These are phyloP conservation scores for Lindbergichthys nudifrons DNA, from an alignment of 2,797 vertebrate species.

Conservation along the genomic window DNA sequence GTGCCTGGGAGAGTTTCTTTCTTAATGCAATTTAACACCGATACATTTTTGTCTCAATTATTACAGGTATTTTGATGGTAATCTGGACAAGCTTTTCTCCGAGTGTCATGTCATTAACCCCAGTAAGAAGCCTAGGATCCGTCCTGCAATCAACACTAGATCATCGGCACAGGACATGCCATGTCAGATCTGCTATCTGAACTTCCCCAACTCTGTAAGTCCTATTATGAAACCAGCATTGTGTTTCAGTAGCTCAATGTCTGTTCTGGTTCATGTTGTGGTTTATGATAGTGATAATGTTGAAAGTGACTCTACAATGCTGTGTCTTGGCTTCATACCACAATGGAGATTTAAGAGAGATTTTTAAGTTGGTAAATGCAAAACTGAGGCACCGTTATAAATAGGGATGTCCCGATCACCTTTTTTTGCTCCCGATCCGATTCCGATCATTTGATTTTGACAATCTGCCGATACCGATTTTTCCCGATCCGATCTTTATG, in stretches of 20 bases:
- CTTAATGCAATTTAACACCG: background rate
- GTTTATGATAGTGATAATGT: background rate
- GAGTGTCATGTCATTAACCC: constrained; percentile 99
- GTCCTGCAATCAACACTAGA: constrained; percentile 96
- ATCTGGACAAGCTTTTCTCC: constrained; percentile 99
- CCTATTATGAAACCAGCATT: background rate
- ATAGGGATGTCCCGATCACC: too few species aligned
- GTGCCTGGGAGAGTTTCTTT: background rate
- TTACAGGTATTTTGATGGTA: constrained; percentile 98
- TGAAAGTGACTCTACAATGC: background rate
- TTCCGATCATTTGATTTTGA: too few species aligned
- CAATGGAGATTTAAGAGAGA: background rate
- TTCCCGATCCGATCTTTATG: too few species aligned
- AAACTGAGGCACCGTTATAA: background rate
- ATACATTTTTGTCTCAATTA: constrained; percentile 19
- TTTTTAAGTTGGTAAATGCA: background rate
- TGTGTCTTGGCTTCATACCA: background rate
- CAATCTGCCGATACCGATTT: too few species aligned
- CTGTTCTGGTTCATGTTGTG: background rate
- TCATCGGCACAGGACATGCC: constrained; percentile 99
- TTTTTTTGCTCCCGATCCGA: too few species aligned
- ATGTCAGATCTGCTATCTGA: constrained; percentile 99
- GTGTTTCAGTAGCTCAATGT: background rate
- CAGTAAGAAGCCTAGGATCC: constrained; percentile 97
- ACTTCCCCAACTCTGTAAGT: constrained; percentile 99